Evolutionary conservation across 1,140 invertebrate species (phyloP).

Genomic region (Heliconius himera): DNA sequence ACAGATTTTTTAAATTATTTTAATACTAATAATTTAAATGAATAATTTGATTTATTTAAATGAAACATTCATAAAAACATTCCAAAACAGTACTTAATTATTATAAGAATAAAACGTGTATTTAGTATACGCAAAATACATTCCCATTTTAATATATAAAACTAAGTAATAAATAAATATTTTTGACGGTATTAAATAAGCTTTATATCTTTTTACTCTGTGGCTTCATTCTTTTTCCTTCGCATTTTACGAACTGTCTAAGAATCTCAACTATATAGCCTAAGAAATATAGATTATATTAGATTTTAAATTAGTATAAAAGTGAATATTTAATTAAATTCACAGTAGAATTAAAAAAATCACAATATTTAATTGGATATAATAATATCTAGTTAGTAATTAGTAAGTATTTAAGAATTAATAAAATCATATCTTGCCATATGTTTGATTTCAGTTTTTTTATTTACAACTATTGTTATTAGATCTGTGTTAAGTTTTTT

Average conservation of each 20-base stretch:
- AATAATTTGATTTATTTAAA: background rate
- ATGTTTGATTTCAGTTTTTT: constrained; percentile 31
- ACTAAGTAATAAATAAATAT: constrained; percentile 2
- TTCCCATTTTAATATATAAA: constrained; percentile 16
- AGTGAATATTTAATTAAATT: background rate
- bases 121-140: constrained; percentile 9
- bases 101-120: constrained; percentile 13
- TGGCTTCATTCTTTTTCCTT: background rate
- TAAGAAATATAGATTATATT: constrained; percentile 14
- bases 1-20: background rate
- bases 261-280: constrained; percentile 14
- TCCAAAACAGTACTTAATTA: constrained; percentile 67
- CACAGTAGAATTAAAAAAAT: constrained; percentile 11
- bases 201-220: background rate
- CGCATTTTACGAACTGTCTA: background rate
- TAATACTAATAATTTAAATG: background rate
- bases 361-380: background rate
- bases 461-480: background rate
- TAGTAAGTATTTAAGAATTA: constrained; percentile 4
- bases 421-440: constrained; percentile 45
- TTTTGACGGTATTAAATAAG: constrained; percentile 12
- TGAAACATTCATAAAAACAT: constrained; percentile 34
- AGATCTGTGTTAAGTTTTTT: constrained; percentile 23
- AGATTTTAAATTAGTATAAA: constrained; percentile 13
- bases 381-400: background rate